Percentiles rank a stretch among this genome's conserved stretches.
These are phyloP conservation scores for Gallinago undulata DNA, from an alignment of 2,113 vertebrate species.

Conservation along the genomic window DNA sequence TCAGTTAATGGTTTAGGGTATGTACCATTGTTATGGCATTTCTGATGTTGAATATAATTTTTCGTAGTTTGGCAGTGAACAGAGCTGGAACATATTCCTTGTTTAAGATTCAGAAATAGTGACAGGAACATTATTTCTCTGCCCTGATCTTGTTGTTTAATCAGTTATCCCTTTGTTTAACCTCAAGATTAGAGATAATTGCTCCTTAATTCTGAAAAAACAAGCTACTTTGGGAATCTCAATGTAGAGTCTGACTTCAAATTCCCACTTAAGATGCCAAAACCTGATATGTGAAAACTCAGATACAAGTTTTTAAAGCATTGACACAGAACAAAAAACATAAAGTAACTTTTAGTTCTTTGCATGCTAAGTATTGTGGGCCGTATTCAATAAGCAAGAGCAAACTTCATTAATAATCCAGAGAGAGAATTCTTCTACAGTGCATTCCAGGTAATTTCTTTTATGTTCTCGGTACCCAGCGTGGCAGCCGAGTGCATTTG, in stretches of 20 bases:
- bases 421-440: neutral
- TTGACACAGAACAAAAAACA: neutral
- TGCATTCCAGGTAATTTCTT: neutral
- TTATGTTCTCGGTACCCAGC: neutral
- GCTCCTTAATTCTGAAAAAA: neutral
- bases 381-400: neutral
- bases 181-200: neutral
- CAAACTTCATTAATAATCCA: neutral
- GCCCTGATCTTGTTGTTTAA: neutral
- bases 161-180: neutral
- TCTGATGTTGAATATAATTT: neutral
- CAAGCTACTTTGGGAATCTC: neutral
- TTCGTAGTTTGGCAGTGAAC: neutral
- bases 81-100: neutral
- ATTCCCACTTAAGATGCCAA: neutral
- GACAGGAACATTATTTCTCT: neutral
- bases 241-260: neutral
- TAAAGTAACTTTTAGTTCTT: neutral
- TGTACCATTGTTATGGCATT: neutral
- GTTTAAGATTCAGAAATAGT: neutral
- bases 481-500: neutral
- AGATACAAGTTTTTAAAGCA: neutral
- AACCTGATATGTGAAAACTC: neutral
- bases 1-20: neutral
- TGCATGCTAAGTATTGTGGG: neutral